Evolutionary conservation across 2,797 vertebrate genomes (phyloP).

Genomic region (Trichosurus vulpecula): DNA sequence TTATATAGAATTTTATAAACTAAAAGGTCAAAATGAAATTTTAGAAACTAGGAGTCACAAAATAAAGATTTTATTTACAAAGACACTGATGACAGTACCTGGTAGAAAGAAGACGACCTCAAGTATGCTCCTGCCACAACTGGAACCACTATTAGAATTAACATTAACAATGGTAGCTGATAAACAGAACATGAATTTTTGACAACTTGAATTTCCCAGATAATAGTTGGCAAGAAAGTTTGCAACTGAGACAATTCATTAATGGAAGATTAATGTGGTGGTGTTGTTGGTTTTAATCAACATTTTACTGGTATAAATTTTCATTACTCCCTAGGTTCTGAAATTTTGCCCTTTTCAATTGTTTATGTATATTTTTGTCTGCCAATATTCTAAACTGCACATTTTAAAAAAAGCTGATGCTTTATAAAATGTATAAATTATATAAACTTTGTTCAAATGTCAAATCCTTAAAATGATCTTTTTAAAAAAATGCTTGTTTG

Average conservation of each 20-base stretch:
- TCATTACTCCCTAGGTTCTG: conserved; percentile 78
- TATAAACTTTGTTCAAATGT: conserved; percentile 79
- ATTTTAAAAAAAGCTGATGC: conserved; percentile 74
- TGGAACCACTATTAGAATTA: conserved; percentile 75
- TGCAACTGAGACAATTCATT: conserved; percentile 32
- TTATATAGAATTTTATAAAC: conserved; percentile 84
- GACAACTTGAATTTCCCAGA: conserved; percentile 55
- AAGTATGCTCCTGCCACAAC: conserved; percentile 79
- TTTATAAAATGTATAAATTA: conserved; percentile 82
- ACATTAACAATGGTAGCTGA: conserved; percentile 16
- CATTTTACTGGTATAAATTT: conserved; percentile 71
- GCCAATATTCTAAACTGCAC: conserved; percentile 79
- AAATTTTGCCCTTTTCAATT: conserved; percentile 74
- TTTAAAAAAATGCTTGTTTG: conserved; percentile 71
- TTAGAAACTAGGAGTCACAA: conserved; percentile 83
- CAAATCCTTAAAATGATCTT: conserved; percentile 59
- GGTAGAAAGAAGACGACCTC: conserved; percentile 69
- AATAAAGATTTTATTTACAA: conserved; percentile 78
- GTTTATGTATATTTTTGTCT: conserved; percentile 71
- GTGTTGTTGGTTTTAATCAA: conserved; percentile 23
- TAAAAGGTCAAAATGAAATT: conserved; percentile 84
- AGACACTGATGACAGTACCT: conserved; percentile 69
- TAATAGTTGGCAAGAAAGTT: conserved; percentile 31
- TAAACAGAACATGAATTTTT: conserved; percentile 42
- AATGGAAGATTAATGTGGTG: conserved; percentile 58